Evolutionary conservation across 2,113 vertebrate species (phyloP), one percentile per base, ranked within the genome.

Genomic region (Theristicus caerulescens): DNA sequence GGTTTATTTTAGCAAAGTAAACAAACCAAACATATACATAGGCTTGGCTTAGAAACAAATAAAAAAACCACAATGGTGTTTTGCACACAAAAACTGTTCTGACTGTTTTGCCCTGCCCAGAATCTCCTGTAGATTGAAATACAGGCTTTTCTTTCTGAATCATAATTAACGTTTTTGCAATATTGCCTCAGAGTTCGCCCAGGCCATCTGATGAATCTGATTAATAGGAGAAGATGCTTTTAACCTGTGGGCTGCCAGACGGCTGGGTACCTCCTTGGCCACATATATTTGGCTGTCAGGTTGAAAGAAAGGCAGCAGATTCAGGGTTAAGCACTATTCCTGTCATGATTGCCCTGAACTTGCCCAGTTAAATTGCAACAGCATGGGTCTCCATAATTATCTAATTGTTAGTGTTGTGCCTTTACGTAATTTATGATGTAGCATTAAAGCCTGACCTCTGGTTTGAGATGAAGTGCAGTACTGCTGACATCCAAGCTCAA

Each of bases 381-480:
- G 98, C 97, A 96, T 96, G 97, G 97, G 97, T 96, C 97, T 98
- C 98, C 97, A 94, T 98, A 98, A 98, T 98, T 98, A 98, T 96
- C 98, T 98, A 98, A 98, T 98, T 98, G 98, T 98, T 98, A 97
- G 97, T 98, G 97, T 98, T 98, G 98, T 97, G 97, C 97, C 97
- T 97, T 97, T 97, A 97, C 85, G 97, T 98, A 98, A 98, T 98
- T 98, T 98, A 98, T 97, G 98, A 97, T 98, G 97, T 95, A 98
- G 98, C 98, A 97, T 98, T 98, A 97, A 97, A 98, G 97, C 92
- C 98, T 98, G 98, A 98, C 98, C 98, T 97, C 85, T 97, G 97
- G 97, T 98, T 98, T 97, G 96, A 97, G 96, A 97, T 96, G 97
- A 97, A 98, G 97, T 95, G 95, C 94, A 67, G 93, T 90, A 93